Percentiles rank a stretch among this genome's conserved stretches.
Evolutionary conservation across 2,113 vertebrate genomes (phyloP).

Genomic region (Promerops cafer): DNA sequence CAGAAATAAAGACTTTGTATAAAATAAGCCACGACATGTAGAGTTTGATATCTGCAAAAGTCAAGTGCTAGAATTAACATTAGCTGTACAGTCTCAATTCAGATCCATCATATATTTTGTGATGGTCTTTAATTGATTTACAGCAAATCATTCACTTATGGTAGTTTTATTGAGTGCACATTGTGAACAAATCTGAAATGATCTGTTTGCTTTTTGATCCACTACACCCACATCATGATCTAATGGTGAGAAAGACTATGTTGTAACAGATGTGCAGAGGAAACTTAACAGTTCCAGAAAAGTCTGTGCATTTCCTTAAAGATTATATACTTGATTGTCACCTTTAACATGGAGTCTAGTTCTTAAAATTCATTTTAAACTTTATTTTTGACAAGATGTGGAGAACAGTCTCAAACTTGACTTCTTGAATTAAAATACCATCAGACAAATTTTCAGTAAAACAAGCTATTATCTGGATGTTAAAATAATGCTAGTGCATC

Average conservation of each 20-base stretch:
- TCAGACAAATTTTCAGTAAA: background rate
- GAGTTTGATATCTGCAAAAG: background rate
- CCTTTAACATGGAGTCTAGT: background rate
- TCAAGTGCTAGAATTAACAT: background rate
- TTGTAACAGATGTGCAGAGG: background rate
- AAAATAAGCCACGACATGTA: constrained; percentile 13
- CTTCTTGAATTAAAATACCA: background rate
- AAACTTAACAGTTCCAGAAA: background rate
- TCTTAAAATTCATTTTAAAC: background rate
- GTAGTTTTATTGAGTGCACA: background rate
- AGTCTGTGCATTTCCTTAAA: background rate
- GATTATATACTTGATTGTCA: background rate
- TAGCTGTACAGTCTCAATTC: background rate
- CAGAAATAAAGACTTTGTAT: constrained; percentile 50
- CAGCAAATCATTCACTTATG: background rate
- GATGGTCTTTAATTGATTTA: background rate
- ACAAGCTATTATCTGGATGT: background rate
- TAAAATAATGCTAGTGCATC: background rate
- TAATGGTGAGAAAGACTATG: background rate
- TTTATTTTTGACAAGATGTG: background rate
- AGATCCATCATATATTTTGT: background rate
- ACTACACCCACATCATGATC: background rate
- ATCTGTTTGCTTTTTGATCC: background rate
- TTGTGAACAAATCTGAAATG: background rate
- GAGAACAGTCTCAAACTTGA: background rate